Evolutionary conservation across 2,797 vertebrate species (phyloP).

Genomic region (Pogoniulus pusillus): DNA sequence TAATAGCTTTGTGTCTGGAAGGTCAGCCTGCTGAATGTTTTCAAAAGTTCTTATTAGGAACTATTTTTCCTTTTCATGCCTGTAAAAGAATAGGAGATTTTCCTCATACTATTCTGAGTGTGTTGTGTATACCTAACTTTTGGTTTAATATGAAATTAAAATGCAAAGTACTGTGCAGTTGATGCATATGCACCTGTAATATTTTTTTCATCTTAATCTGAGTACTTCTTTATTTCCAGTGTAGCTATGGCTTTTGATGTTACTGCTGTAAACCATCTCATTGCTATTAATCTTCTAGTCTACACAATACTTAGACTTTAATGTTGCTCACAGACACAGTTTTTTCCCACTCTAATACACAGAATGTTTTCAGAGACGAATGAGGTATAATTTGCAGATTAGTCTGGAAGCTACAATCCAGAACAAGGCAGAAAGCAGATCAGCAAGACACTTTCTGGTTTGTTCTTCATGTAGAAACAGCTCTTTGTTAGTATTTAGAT

Average conservation of each 20-base stretch:
- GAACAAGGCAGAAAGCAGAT: neutral
- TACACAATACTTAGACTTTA: neutral
- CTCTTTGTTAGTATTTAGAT: slow-evolving; percentile 17
- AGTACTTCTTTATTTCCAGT: neutral
- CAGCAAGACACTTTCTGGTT: neutral
- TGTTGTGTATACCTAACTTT: neutral
- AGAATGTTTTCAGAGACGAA: slow-evolving; percentile 1
- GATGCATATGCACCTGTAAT: neutral
- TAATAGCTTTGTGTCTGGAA: neutral
- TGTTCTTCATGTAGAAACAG: slow-evolving; percentile 3
- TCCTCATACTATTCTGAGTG: neutral
- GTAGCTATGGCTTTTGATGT: neutral
- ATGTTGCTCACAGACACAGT: neutral
- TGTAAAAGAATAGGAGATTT: neutral
- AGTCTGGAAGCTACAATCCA: neutral
- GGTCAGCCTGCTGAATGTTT: neutral
- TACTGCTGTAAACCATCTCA: neutral
- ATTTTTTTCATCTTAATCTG: neutral
- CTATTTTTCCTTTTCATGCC: neutral
- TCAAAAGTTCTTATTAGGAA: neutral
- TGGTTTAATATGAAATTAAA: neutral
- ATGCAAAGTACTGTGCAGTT: neutral
- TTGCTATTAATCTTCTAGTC: neutral
- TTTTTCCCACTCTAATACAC: neutral
- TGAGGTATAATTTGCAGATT: neutral